phyloP scores from a whole-genome alignment of 2,888 invertebrate genomes.

The Scrobipalpa atriplicella region DNA sequence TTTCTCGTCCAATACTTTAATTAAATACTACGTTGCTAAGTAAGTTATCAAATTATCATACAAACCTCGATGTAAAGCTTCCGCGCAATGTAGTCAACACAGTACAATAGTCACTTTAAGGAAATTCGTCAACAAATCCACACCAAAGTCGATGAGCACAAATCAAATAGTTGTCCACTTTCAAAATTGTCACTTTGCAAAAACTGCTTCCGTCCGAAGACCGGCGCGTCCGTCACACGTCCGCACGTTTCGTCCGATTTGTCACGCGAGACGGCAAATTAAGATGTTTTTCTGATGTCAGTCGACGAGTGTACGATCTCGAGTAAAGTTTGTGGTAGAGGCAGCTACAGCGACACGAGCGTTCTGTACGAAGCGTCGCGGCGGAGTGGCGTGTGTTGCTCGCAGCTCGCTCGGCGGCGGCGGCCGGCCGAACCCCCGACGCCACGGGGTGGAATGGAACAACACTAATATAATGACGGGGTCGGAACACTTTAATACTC shows the following conservation, averaged over 20 bases:
- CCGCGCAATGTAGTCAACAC: slow-evolving; percentile 19
- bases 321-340: slow-evolving; percentile 71
- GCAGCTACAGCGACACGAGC: slow-evolving; percentile 47
- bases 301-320: slow-evolving; percentile 50
- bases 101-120: slow-evolving; percentile 41
- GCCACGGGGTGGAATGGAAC: slow-evolving; percentile 71
- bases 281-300: slow-evolving; percentile 44
- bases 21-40: slow-evolving; percentile 5
- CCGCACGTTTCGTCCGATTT: slow-evolving; percentile 30
- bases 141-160: slow-evolving; percentile 59
- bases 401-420: slow-evolving; percentile 22
- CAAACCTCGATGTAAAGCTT: slow-evolving; percentile 21
- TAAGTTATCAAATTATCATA: slow-evolving; percentile 14
- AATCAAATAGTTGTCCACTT: slow-evolving; percentile 58
- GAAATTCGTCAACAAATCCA: slow-evolving; percentile 58
- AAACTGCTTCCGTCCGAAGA: slow-evolving; percentile 34
- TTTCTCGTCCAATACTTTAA: slow-evolving; percentile 10
- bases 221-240: slow-evolving; percentile 29
- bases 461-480: slow-evolving; percentile 83
- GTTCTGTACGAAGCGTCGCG: slow-evolving; percentile 55
- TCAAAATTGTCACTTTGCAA: slow-evolving; percentile 56
- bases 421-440: slow-evolving; percentile 42
- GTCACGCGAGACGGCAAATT: slow-evolving; percentile 38
- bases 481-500: slow-evolving; percentile 82
- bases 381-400: slow-evolving; percentile 56